phyloP scores from a whole-genome alignment of 2,113 vertebrate species.

The Saccopteryx bilineata region DNA sequence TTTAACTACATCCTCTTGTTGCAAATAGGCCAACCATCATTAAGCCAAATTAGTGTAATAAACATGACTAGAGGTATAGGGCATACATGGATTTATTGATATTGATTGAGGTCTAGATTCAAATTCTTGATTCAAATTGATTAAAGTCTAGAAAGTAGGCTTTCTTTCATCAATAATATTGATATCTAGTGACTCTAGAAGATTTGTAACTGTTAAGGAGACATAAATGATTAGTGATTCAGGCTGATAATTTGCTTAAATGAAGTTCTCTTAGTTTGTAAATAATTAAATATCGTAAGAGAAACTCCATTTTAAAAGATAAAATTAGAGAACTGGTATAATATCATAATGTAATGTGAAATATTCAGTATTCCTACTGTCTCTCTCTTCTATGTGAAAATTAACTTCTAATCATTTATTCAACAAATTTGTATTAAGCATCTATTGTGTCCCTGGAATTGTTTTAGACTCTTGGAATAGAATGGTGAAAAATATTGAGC shows the following conservation, averaged over 20 bases:
- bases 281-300: constrained; percentile 39
- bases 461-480: background rate
- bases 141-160: background rate
- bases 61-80: background rate
- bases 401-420: constrained; percentile 17
- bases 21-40: background rate
- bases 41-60: constrained; percentile 10
- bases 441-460: background rate
- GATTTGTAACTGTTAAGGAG: background rate
- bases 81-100: background rate
- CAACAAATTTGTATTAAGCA: background rate
- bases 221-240: background rate
- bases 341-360: background rate
- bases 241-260: background rate
- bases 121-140: background rate
- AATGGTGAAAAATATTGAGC: background rate
- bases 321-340: background rate
- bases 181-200: background rate
- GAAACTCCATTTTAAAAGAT: background rate
- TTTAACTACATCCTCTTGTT: constrained; percentile 6
- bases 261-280: constrained; percentile 35
- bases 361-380: background rate
- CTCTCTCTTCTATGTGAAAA: background rate
- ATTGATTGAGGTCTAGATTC: constrained; percentile 14
- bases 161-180: background rate